These are phyloP conservation scores for Conus canariensis DNA, from an alignment of 2,888 invertebrate species.

Conservation along the genomic window DNA sequence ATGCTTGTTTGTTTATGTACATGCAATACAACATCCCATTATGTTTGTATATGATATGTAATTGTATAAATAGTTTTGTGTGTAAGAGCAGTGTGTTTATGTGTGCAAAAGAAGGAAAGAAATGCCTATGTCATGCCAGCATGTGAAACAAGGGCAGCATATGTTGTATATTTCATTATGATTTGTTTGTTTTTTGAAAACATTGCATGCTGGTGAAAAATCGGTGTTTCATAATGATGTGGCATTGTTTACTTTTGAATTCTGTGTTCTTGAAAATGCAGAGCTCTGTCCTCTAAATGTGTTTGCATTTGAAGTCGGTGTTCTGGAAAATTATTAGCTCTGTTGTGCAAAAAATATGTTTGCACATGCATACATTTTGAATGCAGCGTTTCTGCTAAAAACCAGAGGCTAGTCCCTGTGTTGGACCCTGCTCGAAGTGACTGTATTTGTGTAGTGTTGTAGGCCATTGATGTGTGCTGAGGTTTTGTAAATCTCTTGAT, in stretches of 20 bases:
- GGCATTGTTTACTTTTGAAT: background rate
- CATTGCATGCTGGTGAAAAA: background rate
- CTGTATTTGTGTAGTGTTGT: too few species aligned
- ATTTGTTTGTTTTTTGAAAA: background rate
- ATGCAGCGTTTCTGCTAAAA: too few species aligned
- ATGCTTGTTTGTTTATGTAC: background rate
- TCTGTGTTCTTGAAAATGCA: too few species aligned
- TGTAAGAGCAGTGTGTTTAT: slow-evolving; percentile 4
- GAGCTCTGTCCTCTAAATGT: background rate
- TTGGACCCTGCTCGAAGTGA: too few species aligned
- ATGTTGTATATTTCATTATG: slow-evolving; percentile 22
- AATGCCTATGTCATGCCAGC: slow-evolving; percentile 24
- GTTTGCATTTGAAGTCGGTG: background rate
- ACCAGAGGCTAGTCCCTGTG: too few species aligned
- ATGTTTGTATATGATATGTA: background rate
- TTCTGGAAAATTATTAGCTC: too few species aligned
- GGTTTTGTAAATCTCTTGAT: background rate
- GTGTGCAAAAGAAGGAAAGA: background rate
- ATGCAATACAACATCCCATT: slow-evolving; percentile 2
- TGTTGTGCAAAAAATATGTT: too few species aligned
- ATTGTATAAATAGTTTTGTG: background rate
- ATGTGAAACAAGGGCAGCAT: slow-evolving; percentile 32
- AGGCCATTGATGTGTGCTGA: background rate
- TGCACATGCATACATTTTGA: too few species aligned
- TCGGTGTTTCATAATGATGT: background rate